Base-by-base conservation (phyloP, 2,888 invertebrate genomes). In the Dryadula phaetusa region DNA sequence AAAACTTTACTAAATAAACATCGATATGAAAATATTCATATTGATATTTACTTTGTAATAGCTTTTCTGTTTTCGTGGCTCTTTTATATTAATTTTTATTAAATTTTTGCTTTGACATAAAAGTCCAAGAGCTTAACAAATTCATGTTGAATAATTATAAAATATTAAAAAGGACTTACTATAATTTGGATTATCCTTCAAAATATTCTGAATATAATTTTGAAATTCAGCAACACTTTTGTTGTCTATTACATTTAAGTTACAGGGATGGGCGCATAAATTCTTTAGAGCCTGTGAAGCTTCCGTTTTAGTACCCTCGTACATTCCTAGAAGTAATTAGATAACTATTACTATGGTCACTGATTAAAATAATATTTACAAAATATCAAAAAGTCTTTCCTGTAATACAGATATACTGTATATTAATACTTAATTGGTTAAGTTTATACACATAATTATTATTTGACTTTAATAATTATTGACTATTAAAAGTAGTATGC, bases 181-280 rank as follows among this genome's bases (percentile, higher is more conserved):
- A 73, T 91, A 91, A 73, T 83, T 81, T 14, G 90, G 92, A 77
- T 94, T 90, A 5, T 91, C 82, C 72, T 87, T 81, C 66, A 95
- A 79, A 74, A 94, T 82, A 63, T 81, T 75, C 58, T 84, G 82
- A 0, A 94, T 88, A 54, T 86, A 90, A 46, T 89, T 79, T 28
- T 90, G 85, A 72, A 95, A 94, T 5, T 79, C 79, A 0, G 80
- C 69, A 7, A 96, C 90, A 75, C 95, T 95, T 2, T 93, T 87
- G 0, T 86, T 80, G 61, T 94, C 93, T 3, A 95, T 95, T 12
- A 98, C 93, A 83, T 98, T 96, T 58, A 98, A 81, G 40, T 94
- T 88, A 32, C 87, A 82, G 0, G 95, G 91, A 64, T 90, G 86
- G 0, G 94, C 89, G 44, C 88, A 83, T 20, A 88, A 74, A 28